These are phyloP conservation scores for Steatornis caripensis DNA, from an alignment of 2,113 vertebrate species.

Conservation along the genomic window DNA sequence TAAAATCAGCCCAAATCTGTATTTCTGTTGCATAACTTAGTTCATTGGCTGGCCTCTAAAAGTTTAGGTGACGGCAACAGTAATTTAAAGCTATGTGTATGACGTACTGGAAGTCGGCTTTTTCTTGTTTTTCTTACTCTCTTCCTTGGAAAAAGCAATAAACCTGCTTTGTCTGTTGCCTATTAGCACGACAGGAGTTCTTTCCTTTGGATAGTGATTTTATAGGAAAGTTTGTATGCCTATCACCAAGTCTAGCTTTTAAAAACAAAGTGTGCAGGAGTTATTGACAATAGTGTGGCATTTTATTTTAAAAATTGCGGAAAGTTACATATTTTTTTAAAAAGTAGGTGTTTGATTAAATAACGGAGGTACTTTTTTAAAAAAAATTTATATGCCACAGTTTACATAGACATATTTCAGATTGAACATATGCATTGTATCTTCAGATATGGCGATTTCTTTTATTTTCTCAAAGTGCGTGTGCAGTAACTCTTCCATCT, in stretches of 20 bases:
- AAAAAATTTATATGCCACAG: constrained; percentile 67
- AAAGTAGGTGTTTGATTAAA: constrained; percentile 69
- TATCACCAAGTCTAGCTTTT: constrained; percentile 64
- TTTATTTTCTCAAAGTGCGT: constrained; percentile 46
- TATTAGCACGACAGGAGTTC: constrained; percentile 31
- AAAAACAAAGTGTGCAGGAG: constrained; percentile 60
- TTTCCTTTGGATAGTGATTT: constrained; percentile 57
- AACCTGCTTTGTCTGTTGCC: constrained; percentile 71
- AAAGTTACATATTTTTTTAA: constrained; percentile 76
- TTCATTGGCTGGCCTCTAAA: background rate
- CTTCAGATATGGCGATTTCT: constrained; percentile 28
- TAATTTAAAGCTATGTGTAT: background rate
- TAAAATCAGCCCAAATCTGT: background rate
- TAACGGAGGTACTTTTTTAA: constrained; percentile 71
- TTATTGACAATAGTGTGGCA: constrained; percentile 63
- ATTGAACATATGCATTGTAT: constrained; percentile 5
- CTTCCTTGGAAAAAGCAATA: constrained; percentile 74
- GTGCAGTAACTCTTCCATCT: constrained; percentile 45
- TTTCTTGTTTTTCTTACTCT: constrained; percentile 31
- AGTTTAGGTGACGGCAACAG: background rate
- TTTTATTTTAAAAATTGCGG: constrained; percentile 72
- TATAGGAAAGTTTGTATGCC: constrained; percentile 67
- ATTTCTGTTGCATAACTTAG: background rate
- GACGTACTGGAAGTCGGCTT: background rate
- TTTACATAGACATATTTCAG: constrained; percentile 64